These are phyloP conservation scores for Pitta sordida DNA, from an alignment of 2,113 vertebrate genomes.

Conservation along the genomic window DNA sequence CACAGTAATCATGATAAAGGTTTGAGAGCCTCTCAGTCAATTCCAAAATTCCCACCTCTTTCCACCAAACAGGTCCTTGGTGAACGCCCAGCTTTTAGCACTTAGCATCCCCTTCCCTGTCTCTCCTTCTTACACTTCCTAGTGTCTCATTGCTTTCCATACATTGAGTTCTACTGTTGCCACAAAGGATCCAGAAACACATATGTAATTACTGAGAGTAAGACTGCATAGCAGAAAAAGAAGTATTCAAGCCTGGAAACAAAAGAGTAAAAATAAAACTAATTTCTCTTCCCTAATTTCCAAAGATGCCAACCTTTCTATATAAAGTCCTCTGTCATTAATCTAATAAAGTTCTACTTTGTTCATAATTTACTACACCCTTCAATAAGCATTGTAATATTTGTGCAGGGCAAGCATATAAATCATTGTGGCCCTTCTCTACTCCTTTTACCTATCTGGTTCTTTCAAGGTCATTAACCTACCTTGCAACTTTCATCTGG, in stretches of 20 bases:
- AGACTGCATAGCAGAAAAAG: neutral
- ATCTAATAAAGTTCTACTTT: constrained; percentile 29
- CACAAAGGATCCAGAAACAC: neutral
- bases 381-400: constrained; percentile 42
- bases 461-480: constrained; percentile 51
- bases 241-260: neutral
- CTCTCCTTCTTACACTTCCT: neutral
- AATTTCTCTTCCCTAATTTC: neutral
- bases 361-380: constrained; percentile 33
- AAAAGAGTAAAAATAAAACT: neutral
- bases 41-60: neutral
- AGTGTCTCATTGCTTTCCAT: neutral
- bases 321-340: neutral
- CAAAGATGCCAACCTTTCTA: neutral
- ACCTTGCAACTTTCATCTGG: constrained; percentile 44
- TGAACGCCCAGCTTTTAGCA: neutral
- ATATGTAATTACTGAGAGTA: neutral
- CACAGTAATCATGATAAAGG: rapidly evolving
- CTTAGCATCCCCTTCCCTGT: neutral
- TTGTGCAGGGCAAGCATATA: constrained; percentile 37
- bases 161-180: neutral
- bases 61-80: neutral
- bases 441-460: neutral
- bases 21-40: neutral
- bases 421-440: constrained; percentile 29